Evolutionary conservation across 1,140 invertebrate species (phyloP), one percentile per base, ranked within the genome.

Genomic region (Heliconius nattereri): DNA sequence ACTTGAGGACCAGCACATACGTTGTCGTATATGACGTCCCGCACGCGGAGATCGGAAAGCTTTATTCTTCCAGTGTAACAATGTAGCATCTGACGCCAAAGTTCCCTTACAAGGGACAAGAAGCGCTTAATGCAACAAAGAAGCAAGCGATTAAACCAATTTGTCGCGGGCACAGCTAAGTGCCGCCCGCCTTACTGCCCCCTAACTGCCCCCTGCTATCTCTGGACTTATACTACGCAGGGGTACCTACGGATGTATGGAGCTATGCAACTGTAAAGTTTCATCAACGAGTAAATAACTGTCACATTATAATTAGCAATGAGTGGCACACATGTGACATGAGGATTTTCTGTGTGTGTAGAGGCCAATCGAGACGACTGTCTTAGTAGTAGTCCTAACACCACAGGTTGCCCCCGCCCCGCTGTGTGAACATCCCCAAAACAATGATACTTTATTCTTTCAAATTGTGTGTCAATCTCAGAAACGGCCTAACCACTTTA

Each of bases 61-160:
- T 7, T 66, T 66, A 66, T 66, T 29, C 29, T 66, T 66, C 9
- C 60, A 29, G 1, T 66, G 60, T 66, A 66, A 66, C 7, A 32
- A 60, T 37, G 74, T 35, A 5, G n/a, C 45, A 66, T 71, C 11
- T 20, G 35, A 35, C 35, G 23, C 45, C 37, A 71, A 32, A 45
- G 75, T 76, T 76, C 60, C 23, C 54, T 75, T 54, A 37, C 32
- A 6, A 35, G 32, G 6, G 6, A 35, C 54, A 76, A 70, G 75
- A 76, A 71, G 60, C 60, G 60, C 37, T 76, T 76, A 78, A 78
- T 78, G 71, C 45, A 72, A 78, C 70, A 72, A 73, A 78, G 71
- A 37, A 57, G 76, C 76, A 45, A 78, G 71, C 54, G 76, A 78
- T 78, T 73, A 73, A 73, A 78, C 71, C 76, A 78, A 78, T 78